These are phyloP conservation scores for Ostrea edulis DNA, from an alignment of 1,140 invertebrate genomes.

Conservation along the genomic window DNA sequence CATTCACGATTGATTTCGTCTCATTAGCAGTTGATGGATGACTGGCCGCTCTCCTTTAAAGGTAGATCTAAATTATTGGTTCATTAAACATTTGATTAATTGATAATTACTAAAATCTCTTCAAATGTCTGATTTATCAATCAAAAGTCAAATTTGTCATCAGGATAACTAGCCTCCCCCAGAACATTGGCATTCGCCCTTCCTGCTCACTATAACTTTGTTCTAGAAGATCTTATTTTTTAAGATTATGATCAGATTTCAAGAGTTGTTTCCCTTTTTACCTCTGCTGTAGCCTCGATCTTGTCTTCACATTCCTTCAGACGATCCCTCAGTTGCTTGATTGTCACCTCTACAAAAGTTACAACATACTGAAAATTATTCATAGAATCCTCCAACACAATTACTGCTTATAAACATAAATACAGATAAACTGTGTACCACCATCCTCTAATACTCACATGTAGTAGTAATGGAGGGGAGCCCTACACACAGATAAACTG, in stretches of 20 bases:
- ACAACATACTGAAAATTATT: not conserved
- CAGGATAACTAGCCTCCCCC: not conserved
- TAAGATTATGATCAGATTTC: conserved; percentile 4
- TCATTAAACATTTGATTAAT: conserved; percentile 40
- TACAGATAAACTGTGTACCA: no score
- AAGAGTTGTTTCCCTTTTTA: conserved; percentile 59
- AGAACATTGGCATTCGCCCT: not conserved
- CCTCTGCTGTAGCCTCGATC: conserved; percentile 78
- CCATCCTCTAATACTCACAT: no score
- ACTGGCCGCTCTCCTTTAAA: conserved; percentile 21
- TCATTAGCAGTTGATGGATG: conserved; percentile 31
- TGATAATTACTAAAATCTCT: conserved; percentile 33
- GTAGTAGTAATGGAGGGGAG: no score
- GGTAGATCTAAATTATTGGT: conserved; percentile 18
- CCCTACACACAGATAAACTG: no score
- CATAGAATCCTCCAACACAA: not conserved
- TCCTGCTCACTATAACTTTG: not conserved
- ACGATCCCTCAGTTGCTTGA: conserved; percentile 80
- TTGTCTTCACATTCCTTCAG: conserved; percentile 80
- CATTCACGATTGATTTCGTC: conserved; percentile 35
- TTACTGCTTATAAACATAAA: not conserved
- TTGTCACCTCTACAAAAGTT: conserved; percentile 79
- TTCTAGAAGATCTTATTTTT: not conserved
- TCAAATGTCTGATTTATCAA: conserved; percentile 31
- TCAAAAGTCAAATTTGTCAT: conserved; percentile 26